Conservation (phyloP, 2,888 invertebrate species). For the Tenthredo scrophulariae region DNA sequence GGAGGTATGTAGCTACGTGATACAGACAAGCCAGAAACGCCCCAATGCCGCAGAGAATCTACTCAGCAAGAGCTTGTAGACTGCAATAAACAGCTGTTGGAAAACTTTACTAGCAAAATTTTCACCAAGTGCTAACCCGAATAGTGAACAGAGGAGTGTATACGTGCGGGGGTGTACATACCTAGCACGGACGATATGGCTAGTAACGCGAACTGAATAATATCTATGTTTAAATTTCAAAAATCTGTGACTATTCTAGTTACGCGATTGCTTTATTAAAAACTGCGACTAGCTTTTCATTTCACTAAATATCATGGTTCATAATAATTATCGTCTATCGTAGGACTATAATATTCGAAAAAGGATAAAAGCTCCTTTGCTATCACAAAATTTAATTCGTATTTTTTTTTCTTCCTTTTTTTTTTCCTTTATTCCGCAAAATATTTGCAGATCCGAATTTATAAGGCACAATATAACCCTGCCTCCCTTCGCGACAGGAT, state of each 20-base stretch:
- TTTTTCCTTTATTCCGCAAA: neutral
- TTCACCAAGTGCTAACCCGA: constrained; percentile 24
- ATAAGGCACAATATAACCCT: neutral
- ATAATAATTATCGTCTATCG: no score
- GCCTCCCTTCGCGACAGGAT: neutral
- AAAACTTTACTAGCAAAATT: constrained; percentile 39
- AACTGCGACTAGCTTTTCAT: neutral
- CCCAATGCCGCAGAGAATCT: neutral
- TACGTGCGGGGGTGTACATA: neutral
- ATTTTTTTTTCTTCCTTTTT: no score
- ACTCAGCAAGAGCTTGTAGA: neutral
- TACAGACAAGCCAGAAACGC: neutral
- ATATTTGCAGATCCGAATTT: neutral
- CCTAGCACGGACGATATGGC: neutral
- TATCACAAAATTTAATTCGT: no score
- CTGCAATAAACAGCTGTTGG: constrained; percentile 39
- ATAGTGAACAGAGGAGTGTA: neutral
- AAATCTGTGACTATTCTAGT: neutral
- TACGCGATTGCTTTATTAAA: neutral
- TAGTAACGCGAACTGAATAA: constrained; percentile 40
- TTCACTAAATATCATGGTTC: neutral
- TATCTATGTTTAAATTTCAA: neutral
- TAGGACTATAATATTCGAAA: no score
- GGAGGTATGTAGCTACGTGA: neutral
- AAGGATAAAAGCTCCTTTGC: no score